Evolutionary conservation across 2,888 invertebrate species (phyloP).

Genomic region (Rhogogaster chlorosoma): DNA sequence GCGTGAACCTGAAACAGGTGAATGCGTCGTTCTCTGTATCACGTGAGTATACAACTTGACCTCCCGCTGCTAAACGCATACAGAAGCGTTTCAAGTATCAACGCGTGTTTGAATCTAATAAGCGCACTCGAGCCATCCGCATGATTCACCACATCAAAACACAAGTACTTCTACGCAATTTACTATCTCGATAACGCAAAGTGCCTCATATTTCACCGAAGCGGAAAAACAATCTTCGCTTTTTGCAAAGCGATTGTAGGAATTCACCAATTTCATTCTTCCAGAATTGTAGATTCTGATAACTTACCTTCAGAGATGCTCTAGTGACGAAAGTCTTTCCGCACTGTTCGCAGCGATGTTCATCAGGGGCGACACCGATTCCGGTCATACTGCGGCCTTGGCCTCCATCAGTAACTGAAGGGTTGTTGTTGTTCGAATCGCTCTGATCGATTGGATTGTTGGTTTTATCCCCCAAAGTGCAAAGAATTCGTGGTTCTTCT

Average conservation of each 20-base stretch:
- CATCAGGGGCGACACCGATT: conserved; percentile 55
- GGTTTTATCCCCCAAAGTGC: conserved; percentile 45
- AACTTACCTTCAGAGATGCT: conserved; percentile 74
- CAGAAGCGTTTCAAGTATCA: conserved; percentile 6
- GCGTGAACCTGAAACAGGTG: conserved; percentile 72
- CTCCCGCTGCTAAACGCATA: conserved; percentile 21
- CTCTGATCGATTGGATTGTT: conserved; percentile 57
- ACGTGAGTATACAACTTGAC: conserved; percentile 8
- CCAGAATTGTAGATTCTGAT: neutral
- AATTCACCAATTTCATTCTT: neutral
- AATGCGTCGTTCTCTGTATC: neutral
- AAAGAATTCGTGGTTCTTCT: conserved; percentile 37
- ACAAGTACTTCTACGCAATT: neutral
- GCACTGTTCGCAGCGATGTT: conserved; percentile 75
- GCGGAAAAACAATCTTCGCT: neutral
- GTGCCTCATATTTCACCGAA: neutral
- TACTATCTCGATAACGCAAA: neutral
- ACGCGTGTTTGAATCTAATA: conserved; percentile 2
- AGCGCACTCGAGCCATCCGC: neutral
- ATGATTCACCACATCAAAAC: neutral
- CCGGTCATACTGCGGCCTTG: conserved; percentile 7
- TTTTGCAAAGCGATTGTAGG: neutral
- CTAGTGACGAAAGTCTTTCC: conserved; percentile 75
- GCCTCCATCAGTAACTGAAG: conserved; percentile 49
- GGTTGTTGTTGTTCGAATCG: conserved; percentile 71